Base-by-base conservation (phyloP, 2,888 invertebrate genomes). In the Pogonocherus hispidulus region DNA sequence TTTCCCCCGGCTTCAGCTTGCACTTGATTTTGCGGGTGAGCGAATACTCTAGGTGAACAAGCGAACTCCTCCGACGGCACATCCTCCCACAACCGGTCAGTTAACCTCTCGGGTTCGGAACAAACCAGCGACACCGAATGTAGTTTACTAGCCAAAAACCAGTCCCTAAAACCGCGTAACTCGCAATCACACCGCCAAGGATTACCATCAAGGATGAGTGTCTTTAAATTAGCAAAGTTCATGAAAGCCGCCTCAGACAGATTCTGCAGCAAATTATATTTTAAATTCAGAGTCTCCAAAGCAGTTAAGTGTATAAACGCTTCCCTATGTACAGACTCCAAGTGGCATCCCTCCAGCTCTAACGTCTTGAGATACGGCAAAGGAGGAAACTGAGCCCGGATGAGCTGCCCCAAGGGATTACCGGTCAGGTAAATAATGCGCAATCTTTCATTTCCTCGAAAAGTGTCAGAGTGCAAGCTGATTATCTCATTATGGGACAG, bases 131-230 rank as follows among this genome's bases (percentile, higher is more conserved):
- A 90, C 72, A 92, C 90, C 9, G 93, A 92, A 66, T 83, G 81
- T 60, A 96, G 87, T 78, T 94, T 94, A 78, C 91, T 92, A 59
- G 91, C 89, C 60, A 95, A 88, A 82, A 95, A 91, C 95, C 96
- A 96, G 76, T 91, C 91, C 67, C 95, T 91, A 78, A 96, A 94
- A 67, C 92, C 92, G 59, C 95, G 90, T 67, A 97, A 85, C 73
- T 93, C 90, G 84, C 97, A 97, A 84, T 97, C 95, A 84, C 97
- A 97, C 80, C 90, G 90, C 96, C 96, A 97, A 3, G 94, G 95
- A 84, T 97, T 97, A 27, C 93, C 93, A 73, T 94, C 93, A 60
- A 96, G 85, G 9, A 91, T 90, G 32, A 96, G 87, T 1, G 94
- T 93, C 85, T 95, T 95, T 68, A 96, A 87, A 77, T 92, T 92